These are phyloP conservation scores for Pedetes capensis DNA, from an alignment of 2,113 vertebrate genomes.

Conservation along the genomic window DNA sequence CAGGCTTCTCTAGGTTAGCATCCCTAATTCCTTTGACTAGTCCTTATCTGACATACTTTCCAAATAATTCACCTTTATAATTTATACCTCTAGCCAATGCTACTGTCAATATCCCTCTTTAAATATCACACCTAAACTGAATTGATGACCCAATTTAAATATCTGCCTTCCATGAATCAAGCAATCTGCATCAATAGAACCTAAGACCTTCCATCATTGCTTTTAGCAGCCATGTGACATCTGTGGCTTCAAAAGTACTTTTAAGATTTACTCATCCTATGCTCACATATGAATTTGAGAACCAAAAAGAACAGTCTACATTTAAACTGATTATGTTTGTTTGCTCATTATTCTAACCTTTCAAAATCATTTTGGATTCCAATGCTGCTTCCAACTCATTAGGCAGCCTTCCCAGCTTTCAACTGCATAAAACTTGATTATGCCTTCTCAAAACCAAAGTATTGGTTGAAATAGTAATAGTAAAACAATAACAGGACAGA, in stretches of 20 bases:
- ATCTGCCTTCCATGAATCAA: neutral
- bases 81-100: neutral
- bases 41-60: neutral
- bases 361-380: constrained; percentile 28
- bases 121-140: neutral
- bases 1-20: neutral
- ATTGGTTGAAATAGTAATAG: neutral
- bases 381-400: constrained; percentile 48
- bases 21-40: neutral
- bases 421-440: constrained; percentile 38
- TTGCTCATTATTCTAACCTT: constrained; percentile 43
- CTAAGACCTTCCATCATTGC: neutral
- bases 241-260: neutral
- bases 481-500: neutral
- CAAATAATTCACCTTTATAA: constrained; percentile 20
- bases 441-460: constrained; percentile 25
- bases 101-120: neutral
- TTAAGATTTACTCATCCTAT: constrained; percentile 1
- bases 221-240: neutral
- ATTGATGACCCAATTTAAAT: neutral
- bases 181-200: neutral
- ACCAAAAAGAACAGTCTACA: constrained; percentile 44
- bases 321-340: constrained; percentile 26
- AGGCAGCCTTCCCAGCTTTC: constrained; percentile 40
- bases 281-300: constrained; percentile 23